phyloP scores from a whole-genome alignment of 1,140 invertebrate genomes.

The Euura lappo region DNA sequence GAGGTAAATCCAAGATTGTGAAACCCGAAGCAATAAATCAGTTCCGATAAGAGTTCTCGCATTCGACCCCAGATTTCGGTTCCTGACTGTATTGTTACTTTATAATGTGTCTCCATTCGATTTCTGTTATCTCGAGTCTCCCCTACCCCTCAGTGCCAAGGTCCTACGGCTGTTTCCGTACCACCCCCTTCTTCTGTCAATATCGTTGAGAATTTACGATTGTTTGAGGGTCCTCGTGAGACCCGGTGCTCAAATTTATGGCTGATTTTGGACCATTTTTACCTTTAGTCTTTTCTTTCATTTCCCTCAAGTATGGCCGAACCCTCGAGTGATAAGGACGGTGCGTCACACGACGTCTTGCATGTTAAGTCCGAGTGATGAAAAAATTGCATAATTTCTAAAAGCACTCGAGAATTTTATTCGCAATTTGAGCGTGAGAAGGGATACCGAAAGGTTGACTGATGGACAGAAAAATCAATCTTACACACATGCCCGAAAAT shows the following conservation, averaged over 20 bases:
- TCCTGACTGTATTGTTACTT: slow-evolving; percentile 27
- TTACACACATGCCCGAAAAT: too few relatives aligned
- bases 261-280: slow-evolving; percentile 5
- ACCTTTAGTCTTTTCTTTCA: background rate
- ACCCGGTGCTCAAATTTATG: background rate
- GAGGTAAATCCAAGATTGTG: background rate
- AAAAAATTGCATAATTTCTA: too few relatives aligned
- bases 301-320: too few relatives aligned
- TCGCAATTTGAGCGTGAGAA: too few relatives aligned
- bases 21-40: background rate
- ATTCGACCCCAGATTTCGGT: slow-evolving; percentile 10
- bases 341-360: too few relatives aligned
- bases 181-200: slow-evolving; percentile 6
- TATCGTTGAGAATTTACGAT: slow-evolving; percentile 8
- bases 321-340: too few relatives aligned
- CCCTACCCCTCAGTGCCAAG: slow-evolving; percentile 33
- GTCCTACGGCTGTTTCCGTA: background rate
- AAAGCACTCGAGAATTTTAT: too few relatives aligned
- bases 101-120: slow-evolving; percentile 18
- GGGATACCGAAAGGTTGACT: too few relatives aligned
- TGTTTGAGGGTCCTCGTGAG: background rate
- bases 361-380: too few relatives aligned
- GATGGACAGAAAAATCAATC: too few relatives aligned
- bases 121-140: slow-evolving; percentile 11
- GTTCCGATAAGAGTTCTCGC: background rate